Evolutionary conservation across 2,888 invertebrate species (phyloP), one percentile per base, ranked within the genome.

Genomic region (Spodoptera picta): DNA sequence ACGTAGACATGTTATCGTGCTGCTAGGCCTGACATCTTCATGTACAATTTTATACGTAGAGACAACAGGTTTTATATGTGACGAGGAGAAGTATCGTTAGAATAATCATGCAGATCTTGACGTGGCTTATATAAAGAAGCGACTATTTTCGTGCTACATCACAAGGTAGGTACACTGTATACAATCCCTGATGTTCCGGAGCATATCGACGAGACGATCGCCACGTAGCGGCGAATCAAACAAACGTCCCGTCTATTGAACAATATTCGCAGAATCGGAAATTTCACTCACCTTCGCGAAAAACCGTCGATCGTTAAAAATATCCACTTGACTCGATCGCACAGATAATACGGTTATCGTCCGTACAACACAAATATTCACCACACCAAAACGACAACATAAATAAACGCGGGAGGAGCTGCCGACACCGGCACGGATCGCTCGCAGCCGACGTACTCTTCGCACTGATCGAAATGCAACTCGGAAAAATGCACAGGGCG

Each of bases 321-420:
- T 93, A 93, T 94, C 93, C 94, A 92, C 91, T 85, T 85, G 88
- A 87, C 85, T 92, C 87, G 88, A 90, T 90, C 87, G 89, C 94
- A 93, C 93, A 92, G 93, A 92, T 92, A 91, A 92, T 91, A 94
- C 93, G 92, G 93, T 92, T 91, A 92, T 93, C 90, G 93, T 90
- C 90, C 91, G 92, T 92, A 92, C 90, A 92, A 88, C 94, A 94
- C 94, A 92, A 91, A 92, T 92, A 93, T 93, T 92, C 94, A 94
- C 94, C 90, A 93, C 94, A 94, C 94, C 91, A 94, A 92, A 92
- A 93, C 91, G 93, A 94, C 92, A 93, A 94, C 94, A 94, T 93
- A 93, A 92, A 94, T 93, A 93, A 93, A 91, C 90, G 90, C 89
- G 89, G 85, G 88, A 87, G 87, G 87, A 87, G 87, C 82, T 89